Conservation (phyloP, 1,140 invertebrate species). For the Drosophila neocordata region DNA sequence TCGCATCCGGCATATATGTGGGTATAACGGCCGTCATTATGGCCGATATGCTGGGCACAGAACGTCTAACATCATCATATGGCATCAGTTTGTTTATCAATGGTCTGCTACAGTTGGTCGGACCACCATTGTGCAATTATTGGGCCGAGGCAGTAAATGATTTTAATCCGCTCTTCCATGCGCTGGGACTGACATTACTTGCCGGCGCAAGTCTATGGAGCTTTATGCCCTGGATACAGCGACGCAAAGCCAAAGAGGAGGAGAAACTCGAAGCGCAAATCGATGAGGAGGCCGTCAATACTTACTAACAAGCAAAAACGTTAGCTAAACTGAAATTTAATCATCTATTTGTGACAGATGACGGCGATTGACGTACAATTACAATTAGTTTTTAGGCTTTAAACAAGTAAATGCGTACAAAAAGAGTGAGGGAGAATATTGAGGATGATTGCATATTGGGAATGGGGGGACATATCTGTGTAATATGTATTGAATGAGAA, state of each 20-base stretch:
- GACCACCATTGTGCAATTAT: constrained; percentile 90
- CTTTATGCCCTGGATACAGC: constrained; percentile 87
- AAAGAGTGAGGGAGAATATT: constrained; percentile 14
- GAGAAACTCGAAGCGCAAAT: constrained; percentile 49
- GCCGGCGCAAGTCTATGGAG: constrained; percentile 89
- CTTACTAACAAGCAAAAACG: constrained; percentile 35
- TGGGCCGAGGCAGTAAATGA: constrained; percentile 86
- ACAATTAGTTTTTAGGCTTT: constrained; percentile 62
- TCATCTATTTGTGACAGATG: neutral
- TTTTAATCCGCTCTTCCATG: constrained; percentile 88
- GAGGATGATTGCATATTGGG: constrained; percentile 1
- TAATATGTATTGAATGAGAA: neutral
- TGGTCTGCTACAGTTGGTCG: constrained; percentile 90
- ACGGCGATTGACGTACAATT: constrained; percentile 60
- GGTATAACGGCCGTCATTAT: constrained; percentile 93
- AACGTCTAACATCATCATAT: constrained; percentile 92
- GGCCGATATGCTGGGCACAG: constrained; percentile 92
- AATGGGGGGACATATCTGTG: neutral
- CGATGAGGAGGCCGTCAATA: constrained; percentile 57
- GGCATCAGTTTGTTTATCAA: constrained; percentile 93
- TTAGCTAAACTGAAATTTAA: constrained; percentile 18
- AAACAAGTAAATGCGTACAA: constrained; percentile 60
- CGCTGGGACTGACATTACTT: constrained; percentile 88
- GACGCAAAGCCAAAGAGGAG: constrained; percentile 67
- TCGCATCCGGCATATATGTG: constrained; percentile 93